Evolutionary conservation across 2,888 invertebrate species (phyloP).

Genomic region (Leptura quadrifasciata): DNA sequence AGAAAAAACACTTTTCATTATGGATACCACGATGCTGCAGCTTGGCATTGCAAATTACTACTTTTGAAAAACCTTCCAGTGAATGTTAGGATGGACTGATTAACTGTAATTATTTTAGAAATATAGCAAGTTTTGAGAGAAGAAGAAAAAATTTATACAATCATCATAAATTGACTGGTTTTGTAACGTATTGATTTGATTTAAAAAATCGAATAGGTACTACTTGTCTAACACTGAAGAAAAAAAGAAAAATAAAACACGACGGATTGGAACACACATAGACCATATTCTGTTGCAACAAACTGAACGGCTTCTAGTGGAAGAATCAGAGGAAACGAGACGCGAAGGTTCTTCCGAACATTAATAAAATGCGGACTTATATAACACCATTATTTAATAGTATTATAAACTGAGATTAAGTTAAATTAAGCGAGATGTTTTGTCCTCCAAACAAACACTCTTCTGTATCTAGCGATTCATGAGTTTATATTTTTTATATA

Average conservation of each 20-base stretch:
- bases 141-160: too few relatives aligned
- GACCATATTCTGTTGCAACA: background rate
- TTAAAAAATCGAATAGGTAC: too few relatives aligned
- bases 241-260: background rate
- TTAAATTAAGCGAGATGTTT: background rate
- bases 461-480: slow-evolving; percentile 1
- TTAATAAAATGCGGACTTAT: background rate
- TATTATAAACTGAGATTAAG: background rate
- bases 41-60: too few relatives aligned
- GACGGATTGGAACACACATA: background rate
- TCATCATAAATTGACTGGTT: too few relatives aligned
- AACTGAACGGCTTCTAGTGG: background rate
- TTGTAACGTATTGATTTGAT: too few relatives aligned
- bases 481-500: slow-evolving; percentile 33
- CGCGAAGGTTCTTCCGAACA: background rate
- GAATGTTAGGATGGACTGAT: too few relatives aligned
- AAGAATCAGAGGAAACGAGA: background rate
- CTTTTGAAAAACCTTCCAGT: too few relatives aligned
- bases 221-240: too few relatives aligned
- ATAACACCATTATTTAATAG: background rate
- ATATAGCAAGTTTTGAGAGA: too few relatives aligned
- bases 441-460: background rate
- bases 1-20: too few relatives aligned
- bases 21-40: too few relatives aligned
- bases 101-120: too few relatives aligned